Evolutionary conservation across 2,888 invertebrate species (phyloP).

Genomic region (Drosophila mettleri): DNA sequence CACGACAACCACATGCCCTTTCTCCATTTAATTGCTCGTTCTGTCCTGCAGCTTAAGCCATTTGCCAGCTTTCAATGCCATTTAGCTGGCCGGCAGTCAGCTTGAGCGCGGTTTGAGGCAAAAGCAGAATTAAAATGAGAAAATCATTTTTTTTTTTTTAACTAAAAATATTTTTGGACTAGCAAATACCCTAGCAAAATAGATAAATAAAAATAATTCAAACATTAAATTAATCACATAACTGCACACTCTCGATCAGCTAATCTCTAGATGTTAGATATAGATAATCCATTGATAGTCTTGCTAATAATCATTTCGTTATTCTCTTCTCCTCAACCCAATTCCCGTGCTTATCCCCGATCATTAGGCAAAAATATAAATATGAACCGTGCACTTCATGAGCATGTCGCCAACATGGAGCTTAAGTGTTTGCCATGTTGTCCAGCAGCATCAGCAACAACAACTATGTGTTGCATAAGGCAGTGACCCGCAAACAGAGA

Average conservation of each 20-base stretch:
- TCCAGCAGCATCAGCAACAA: slow-evolving; percentile 29
- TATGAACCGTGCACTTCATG: background rate
- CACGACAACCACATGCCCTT: background rate
- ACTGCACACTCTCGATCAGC: no score
- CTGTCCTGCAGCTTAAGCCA: slow-evolving; percentile 8
- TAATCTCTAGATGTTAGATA: no score
- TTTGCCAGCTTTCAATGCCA: slow-evolving; percentile 44
- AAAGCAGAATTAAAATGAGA: slow-evolving; percentile 49
- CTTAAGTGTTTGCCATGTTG: slow-evolving; percentile 28
- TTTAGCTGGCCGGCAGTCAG: slow-evolving; percentile 39
- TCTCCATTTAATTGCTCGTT: background rate
- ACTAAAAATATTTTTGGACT: no score
- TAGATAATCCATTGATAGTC: background rate
- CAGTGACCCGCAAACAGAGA: slow-evolving; percentile 47
- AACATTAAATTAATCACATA: background rate
- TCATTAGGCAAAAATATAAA: slow-evolving; percentile 9
- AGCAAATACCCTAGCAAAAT: slow-evolving; percentile 9
- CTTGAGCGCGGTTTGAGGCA: slow-evolving; percentile 24
- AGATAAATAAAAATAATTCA: background rate
- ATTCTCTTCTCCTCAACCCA: background rate
- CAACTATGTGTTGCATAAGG: slow-evolving; percentile 38
- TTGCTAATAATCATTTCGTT: background rate
- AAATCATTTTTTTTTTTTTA: background rate
- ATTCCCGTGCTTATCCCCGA: background rate
- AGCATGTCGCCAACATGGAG: slow-evolving; percentile 19